Evolutionary conservation across 2,797 vertebrate species (phyloP).

Genomic region (Hybognathus amarus): DNA sequence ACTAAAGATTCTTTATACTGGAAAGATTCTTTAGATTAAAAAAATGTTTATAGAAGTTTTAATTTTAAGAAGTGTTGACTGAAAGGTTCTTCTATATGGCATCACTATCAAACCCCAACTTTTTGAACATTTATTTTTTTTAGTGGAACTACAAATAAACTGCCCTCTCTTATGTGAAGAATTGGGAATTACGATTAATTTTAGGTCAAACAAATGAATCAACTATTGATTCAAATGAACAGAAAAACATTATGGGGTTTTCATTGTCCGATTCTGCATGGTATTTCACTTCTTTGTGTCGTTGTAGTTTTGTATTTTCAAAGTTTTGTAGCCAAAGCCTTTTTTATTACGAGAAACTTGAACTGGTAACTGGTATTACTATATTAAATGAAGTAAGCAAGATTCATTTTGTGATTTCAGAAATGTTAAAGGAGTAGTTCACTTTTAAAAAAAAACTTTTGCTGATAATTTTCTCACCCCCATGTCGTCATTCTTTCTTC

Average conservation of each 20-base stretch:
- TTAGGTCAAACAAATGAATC: neutral
- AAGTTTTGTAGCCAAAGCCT: neutral
- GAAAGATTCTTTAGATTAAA: neutral
- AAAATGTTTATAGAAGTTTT: neutral
- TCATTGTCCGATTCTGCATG: neutral
- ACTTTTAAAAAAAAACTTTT: no score
- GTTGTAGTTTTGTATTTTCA: neutral
- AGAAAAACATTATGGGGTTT: neutral
- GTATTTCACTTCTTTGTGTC: neutral
- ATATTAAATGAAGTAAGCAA: neutral
- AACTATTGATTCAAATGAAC: neutral
- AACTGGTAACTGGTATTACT: neutral
- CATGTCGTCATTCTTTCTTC: no score
- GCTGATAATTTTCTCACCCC: no score
- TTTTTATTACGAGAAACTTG: neutral
- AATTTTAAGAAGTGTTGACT: no score
- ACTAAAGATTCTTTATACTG: neutral
- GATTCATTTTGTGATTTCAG: neutral
- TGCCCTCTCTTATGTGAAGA: neutral
- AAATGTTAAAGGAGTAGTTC: no score
- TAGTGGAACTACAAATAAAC: neutral
- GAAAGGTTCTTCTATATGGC: neutral
- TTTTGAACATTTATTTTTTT: neutral
- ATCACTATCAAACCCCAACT: fast-evolving
- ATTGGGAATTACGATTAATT: neutral